Evolutionary conservation across 2,888 invertebrate genomes (phyloP), one percentile per base, ranked within the genome.

Genomic region (Spilosoma lubricipeda): DNA sequence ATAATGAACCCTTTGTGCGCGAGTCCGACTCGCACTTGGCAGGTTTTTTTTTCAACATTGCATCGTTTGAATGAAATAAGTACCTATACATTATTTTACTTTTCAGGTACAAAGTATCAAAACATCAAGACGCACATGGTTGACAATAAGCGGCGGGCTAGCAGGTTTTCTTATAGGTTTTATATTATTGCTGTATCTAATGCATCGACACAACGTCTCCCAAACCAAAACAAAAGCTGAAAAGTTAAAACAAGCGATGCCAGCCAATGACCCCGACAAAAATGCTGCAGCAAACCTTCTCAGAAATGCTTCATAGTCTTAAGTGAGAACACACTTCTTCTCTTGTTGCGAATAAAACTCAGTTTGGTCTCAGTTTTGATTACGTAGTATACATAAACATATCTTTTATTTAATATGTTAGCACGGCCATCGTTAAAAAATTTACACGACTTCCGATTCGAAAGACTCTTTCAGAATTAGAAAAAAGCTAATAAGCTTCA

Each of bases 191-290:
- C 89, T 96, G n/a, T 96, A 93, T 84, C 79, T 93, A 67, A 93
- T 96, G 93, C 96, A 96, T 75, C 89, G 95, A 33, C 91, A 93
- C 82, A 96, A 96, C 83, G 96, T 95, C 23, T 89, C 93, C 9
- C 93, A 93, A 77, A 94, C 93, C 2, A 95, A 93, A 77, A 90
- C 89, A 56, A 88, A 87, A 13, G 88, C 90, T 1, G 92, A 93
- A 78, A 91, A 92, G 76, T 75, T 90, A 20, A 91, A 91, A 75
- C 90, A 92, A 70, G 77, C 87, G 3, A 88, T 86, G 15, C 89
- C 91, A 1, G 70, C 82, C 0, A 78, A 83, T n/a, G 90, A 88
- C 64, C 82, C 85, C 20, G 94, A 94, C 72, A 91, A 84, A 69
- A 89, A 89, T 8, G 91, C 93, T 2, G 90, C 91, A 3, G 88